Evolutionary conservation across 2,888 invertebrate species (phyloP).

Genomic region (Drosophila tanythrix): DNA sequence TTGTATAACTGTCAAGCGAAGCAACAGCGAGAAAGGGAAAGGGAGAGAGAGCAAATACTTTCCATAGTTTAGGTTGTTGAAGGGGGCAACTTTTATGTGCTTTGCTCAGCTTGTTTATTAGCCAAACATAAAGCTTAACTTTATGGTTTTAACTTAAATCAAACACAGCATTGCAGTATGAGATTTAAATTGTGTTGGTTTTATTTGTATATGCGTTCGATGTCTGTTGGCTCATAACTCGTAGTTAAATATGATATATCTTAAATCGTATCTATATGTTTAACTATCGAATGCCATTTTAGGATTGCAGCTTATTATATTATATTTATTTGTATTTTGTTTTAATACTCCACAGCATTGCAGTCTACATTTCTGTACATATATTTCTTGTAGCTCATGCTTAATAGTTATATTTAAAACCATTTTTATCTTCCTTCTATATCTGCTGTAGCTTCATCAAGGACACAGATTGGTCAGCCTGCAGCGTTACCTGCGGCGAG

Average conservation of each 20-base stretch:
- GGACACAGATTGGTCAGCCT: slow-evolving; percentile 95
- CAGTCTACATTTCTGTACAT: too few relatives aligned
- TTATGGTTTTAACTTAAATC: slow-evolving; percentile 30
- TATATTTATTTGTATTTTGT: too few relatives aligned
- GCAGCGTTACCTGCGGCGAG: slow-evolving; percentile 96
- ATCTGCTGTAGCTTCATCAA: slow-evolving; percentile 90
- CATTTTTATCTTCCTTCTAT: background rate
- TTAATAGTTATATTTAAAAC: background rate
- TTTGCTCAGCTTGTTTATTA: slow-evolving; percentile 27
- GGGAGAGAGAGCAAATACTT: background rate
- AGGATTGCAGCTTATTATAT: too few relatives aligned
- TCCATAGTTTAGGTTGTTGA: slow-evolving; percentile 8
- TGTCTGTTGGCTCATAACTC: background rate
- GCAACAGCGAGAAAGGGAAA: background rate
- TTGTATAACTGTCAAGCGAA: slow-evolving; percentile 38
- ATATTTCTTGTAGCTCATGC: too few relatives aligned
- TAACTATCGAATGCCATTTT: too few relatives aligned
- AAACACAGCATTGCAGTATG: slow-evolving; percentile 12
- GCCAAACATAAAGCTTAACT: slow-evolving; percentile 23
- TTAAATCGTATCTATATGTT: background rate
- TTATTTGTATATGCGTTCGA: background rate
- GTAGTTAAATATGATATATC: background rate
- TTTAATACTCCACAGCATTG: too few relatives aligned
- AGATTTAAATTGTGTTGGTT: slow-evolving; percentile 5
- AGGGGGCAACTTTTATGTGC: slow-evolving; percentile 26